Percentiles rank a stretch among this genome's conserved stretches.
Evolutionary conservation across 2,113 vertebrate genomes (phyloP).

Genomic region (Mustelus asterias): DNA sequence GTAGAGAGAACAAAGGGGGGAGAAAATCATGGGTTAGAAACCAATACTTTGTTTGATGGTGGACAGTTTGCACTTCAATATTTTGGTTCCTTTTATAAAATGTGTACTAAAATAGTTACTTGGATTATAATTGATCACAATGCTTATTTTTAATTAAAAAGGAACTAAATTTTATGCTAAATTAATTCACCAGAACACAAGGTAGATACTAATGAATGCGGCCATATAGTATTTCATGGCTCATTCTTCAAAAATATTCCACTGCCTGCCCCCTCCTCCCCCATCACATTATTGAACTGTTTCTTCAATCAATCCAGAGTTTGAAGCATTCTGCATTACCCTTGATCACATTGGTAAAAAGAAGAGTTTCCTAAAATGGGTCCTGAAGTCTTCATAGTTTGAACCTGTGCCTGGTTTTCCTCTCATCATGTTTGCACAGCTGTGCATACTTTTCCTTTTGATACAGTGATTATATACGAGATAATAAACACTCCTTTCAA

Average conservation of each 20-base stretch:
- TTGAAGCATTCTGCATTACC: neutral
- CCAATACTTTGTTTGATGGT: neutral
- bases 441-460: neutral
- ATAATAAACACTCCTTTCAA: neutral
- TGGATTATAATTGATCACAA: neutral
- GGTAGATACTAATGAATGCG: neutral
- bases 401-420: neutral
- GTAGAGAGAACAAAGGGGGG: neutral
- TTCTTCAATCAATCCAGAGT: neutral
- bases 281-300: neutral
- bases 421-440: neutral
- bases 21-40: neutral
- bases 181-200: neutral
- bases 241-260: neutral
- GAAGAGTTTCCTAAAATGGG: neutral
- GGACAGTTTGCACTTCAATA: neutral
- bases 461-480: neutral
- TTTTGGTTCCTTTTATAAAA: neutral
- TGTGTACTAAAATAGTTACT: neutral
- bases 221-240: neutral
- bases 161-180: neutral
- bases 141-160: neutral
- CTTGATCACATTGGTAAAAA: neutral
- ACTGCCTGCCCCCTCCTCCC: neutral
- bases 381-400: neutral